Percentiles rank a stretch among this genome's conserved stretches.
These are phyloP conservation scores for Amphipyra berbera DNA, from an alignment of 2,888 invertebrate genomes.

Conservation along the genomic window DNA sequence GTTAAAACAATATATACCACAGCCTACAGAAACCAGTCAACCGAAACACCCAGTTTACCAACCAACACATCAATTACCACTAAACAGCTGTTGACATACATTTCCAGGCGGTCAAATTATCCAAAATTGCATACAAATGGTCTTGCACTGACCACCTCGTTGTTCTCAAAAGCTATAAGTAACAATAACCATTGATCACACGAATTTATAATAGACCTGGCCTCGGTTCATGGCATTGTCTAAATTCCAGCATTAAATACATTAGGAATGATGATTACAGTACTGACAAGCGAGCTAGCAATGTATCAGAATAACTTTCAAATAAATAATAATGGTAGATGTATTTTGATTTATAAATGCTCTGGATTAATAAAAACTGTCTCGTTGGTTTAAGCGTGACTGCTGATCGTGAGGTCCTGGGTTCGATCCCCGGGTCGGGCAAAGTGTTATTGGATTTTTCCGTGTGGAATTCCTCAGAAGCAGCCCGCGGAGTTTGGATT, in stretches of 20 bases:
- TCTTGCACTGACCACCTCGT: slow-evolving; percentile 51
- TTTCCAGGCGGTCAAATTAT: slow-evolving; percentile 48
- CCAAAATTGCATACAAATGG: slow-evolving; percentile 38
- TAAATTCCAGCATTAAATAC: slow-evolving; percentile 68
- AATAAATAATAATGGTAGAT: not conserved
- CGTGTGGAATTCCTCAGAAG: too few species aligned
- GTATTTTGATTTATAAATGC: too few species aligned
- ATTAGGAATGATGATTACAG: slow-evolving; percentile 53
- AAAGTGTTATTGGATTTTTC: too few species aligned
- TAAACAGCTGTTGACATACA: slow-evolving; percentile 36
- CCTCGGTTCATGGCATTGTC: slow-evolving; percentile 62
- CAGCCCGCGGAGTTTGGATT: too few species aligned
- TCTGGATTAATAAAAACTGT: too few species aligned
- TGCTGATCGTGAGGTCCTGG: too few species aligned
- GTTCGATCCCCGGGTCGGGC: too few species aligned
- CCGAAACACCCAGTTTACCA: slow-evolving; percentile 1
- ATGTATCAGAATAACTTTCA: slow-evolving; percentile 19
- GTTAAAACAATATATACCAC: not conserved
- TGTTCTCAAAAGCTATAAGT: slow-evolving; percentile 27
- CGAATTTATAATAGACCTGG: slow-evolving; percentile 50
- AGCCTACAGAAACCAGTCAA: slow-evolving; percentile 10
- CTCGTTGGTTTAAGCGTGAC: too few species aligned
- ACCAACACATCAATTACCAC: slow-evolving; percentile 27
- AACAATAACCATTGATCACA: slow-evolving; percentile 58
- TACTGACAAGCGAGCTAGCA: slow-evolving; percentile 26